phyloP scores from a whole-genome alignment of 2,797 vertebrate species.

The Hipposideros larvatus region DNA sequence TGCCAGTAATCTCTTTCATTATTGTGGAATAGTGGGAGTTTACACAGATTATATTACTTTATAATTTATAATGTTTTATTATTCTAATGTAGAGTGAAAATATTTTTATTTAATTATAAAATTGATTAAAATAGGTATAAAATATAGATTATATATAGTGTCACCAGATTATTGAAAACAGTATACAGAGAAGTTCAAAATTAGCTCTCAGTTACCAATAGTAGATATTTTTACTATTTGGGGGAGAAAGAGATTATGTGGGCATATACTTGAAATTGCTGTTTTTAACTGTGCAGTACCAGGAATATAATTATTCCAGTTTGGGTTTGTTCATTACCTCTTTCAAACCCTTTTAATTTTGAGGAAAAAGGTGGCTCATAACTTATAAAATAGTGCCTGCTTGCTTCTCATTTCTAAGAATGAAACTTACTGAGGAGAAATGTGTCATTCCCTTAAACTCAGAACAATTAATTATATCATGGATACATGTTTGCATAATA shows the following conservation, averaged over 20 bases:
- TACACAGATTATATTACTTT: not conserved
- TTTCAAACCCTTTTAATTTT: constrained; percentile 49
- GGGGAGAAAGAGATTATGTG: not conserved
- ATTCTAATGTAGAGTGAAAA: constrained; percentile 5
- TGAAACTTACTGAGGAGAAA: constrained; percentile 3
- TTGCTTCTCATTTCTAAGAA: constrained; percentile 43
- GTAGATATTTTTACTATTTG: constrained; percentile 41
- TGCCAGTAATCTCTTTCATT: not conserved
- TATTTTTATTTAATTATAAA: constrained; percentile 33
- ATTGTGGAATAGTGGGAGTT: constrained; percentile 5
- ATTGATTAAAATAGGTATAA: constrained; percentile 9
- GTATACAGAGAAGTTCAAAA: not conserved
- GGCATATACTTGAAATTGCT: constrained; percentile 35
- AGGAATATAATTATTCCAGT: not conserved
- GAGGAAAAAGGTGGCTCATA: not conserved
- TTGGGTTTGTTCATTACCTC: not conserved
- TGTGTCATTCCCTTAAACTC: not conserved
- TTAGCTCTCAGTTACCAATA: not conserved
- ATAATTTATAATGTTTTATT: constrained; percentile 36
- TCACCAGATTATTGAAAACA: constrained; percentile 7
- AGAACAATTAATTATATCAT: not conserved
- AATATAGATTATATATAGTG: constrained; percentile 15
- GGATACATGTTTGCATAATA: not conserved
- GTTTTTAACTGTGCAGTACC: not conserved
- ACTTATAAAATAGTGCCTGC: not conserved